Percentiles rank a stretch among this genome's conserved stretches.
Conservation (phyloP, 1,140 invertebrate genomes). For the Wiebesia pumilae region DNA sequence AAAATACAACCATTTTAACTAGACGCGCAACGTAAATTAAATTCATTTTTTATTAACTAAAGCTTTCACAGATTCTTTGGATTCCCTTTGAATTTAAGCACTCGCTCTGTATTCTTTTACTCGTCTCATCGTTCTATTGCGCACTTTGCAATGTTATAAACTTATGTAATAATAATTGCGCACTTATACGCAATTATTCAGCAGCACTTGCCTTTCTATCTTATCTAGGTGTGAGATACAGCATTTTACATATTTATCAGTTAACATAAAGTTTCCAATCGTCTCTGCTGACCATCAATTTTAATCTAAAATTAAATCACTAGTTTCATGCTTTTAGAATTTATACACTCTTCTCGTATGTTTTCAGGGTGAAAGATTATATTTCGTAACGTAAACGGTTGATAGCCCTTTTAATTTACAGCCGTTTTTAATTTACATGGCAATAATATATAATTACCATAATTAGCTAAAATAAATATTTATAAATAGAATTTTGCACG, state of each 20-base stretch:
- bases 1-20: neutral
- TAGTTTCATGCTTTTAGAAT: neutral
- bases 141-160: too few species aligned
- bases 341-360: neutral
- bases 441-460: neutral
- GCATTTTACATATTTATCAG: neutral
- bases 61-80: too few species aligned
- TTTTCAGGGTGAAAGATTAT: neutral
- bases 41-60: neutral
- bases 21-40: neutral
- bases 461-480: neutral
- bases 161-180: too few species aligned
- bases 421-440: neutral
- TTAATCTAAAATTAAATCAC: conserved; percentile 16
- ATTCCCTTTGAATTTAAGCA: too few species aligned
- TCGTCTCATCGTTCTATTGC: too few species aligned
- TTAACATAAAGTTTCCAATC: neutral
- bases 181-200: too few species aligned
- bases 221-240: neutral
- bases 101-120: too few species aligned
- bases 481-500: neutral
- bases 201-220: neutral
- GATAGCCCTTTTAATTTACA: neutral
- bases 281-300: neutral
- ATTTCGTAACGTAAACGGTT: neutral